Evolutionary conservation across 2,113 vertebrate species (phyloP).

Genomic region (Cyrtonyx montezumae): DNA sequence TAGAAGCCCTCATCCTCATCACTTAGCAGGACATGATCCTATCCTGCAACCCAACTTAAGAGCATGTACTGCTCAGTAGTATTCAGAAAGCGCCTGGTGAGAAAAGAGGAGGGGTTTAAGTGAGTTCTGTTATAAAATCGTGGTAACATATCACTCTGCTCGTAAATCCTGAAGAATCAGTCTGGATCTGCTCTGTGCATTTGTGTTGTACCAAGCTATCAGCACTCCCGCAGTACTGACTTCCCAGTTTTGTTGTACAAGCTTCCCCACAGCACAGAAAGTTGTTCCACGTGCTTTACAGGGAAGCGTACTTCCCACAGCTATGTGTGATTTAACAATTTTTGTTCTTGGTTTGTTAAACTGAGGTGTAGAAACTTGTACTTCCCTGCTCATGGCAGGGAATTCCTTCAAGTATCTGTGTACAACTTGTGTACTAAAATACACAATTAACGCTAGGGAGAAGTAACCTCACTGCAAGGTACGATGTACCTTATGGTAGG

Average conservation of each 20-base stretch:
- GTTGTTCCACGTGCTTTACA: background rate
- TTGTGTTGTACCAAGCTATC: background rate
- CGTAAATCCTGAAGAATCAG: background rate
- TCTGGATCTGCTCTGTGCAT: background rate
- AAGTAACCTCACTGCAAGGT: background rate
- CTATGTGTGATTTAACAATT: background rate
- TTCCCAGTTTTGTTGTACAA: background rate
- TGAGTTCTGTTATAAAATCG: background rate
- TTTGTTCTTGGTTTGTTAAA: background rate
- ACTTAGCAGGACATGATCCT: background rate
- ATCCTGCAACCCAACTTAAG: fast-evolving
- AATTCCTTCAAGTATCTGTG: background rate
- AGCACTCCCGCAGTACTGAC: background rate
- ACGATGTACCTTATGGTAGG: background rate
- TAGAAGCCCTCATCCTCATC: background rate
- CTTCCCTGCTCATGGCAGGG: background rate
- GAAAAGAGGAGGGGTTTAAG: background rate
- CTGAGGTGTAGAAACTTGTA: background rate
- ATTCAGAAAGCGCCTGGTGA: background rate
- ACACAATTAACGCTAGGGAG: fast-evolving
- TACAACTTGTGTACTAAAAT: background rate
- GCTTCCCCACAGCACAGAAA: background rate
- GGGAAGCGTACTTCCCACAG: background rate
- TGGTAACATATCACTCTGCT: background rate
- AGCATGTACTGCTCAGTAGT: fast-evolving